phyloP scores from a whole-genome alignment of 2,888 invertebrate species.

The Nomada lathburiana region DNA sequence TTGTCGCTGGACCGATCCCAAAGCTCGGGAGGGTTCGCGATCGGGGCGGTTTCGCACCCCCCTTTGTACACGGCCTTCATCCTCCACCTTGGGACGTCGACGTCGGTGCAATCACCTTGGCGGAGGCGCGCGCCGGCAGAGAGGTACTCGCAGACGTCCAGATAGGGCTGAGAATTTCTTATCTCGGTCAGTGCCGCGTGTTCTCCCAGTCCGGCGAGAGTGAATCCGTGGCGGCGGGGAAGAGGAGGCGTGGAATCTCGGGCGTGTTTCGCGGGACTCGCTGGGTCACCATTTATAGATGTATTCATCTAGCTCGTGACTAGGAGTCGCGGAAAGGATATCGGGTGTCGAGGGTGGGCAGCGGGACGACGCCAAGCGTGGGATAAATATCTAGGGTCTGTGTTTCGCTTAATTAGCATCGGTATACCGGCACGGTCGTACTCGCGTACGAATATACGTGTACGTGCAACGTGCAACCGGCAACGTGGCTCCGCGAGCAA shows the following conservation, averaged over 20 bases:
- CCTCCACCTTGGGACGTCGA: no score
- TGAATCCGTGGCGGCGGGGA: no score
- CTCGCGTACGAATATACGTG: slow-evolving; percentile 49
- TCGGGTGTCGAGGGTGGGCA: slow-evolving; percentile 50
- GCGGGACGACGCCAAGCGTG: slow-evolving; percentile 70
- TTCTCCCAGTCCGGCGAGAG: no score
- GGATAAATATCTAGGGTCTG: slow-evolving; percentile 76
- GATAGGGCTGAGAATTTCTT: no score
- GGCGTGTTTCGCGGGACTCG: slow-evolving; percentile 19
- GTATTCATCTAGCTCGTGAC: slow-evolving; percentile 61
- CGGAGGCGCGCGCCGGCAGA: no score
- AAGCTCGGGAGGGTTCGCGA: not conserved
- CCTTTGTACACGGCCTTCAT: no score
- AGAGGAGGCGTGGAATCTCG: not conserved
- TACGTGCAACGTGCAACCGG: slow-evolving; percentile 44
- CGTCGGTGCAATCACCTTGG: no score
- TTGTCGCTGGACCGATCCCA: no score
- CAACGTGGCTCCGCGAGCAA: not conserved
- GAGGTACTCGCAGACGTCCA: no score
- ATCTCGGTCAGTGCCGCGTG: no score
- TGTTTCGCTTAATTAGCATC: slow-evolving; percentile 78
- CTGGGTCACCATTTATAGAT: slow-evolving; percentile 62
- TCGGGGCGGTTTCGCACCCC: not conserved
- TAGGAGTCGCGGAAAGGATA: slow-evolving; percentile 48
- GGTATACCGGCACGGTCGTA: slow-evolving; percentile 69